Percentiles rank a stretch among this genome's conserved stretches.
Conservation (phyloP, 2,888 invertebrate species). For the Podotricha telesiphe region DNA sequence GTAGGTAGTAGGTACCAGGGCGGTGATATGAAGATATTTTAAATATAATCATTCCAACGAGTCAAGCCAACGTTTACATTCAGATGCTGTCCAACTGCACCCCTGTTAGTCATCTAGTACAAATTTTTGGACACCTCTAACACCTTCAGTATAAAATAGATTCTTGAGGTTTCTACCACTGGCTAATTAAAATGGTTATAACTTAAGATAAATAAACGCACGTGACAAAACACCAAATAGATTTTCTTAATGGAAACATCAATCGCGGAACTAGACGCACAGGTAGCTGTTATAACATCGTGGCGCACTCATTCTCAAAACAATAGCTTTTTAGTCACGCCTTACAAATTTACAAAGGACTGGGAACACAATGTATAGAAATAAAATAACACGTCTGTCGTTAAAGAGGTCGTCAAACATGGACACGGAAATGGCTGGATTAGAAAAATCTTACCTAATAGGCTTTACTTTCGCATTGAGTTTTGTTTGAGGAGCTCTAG, state of each 20-base stretch:
- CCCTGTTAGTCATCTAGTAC: too few relatives aligned
- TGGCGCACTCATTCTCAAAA: conserved; percentile 45
- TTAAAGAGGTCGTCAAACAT: conserved; percentile 37
- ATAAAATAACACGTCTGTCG: conserved; percentile 43
- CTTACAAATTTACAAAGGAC: conserved; percentile 50
- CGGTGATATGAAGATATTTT: too few relatives aligned
- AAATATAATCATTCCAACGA: too few relatives aligned
- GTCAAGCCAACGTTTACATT: too few relatives aligned
- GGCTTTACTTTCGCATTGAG: background rate
- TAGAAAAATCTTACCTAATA: conserved; percentile 8
- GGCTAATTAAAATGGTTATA: background rate
- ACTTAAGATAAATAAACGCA: conserved; percentile 1
- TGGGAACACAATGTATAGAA: conserved; percentile 48
- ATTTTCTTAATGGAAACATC: conserved; percentile 8
- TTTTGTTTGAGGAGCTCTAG: background rate
- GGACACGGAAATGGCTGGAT: conserved; percentile 21
- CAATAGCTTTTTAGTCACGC: conserved; percentile 56
- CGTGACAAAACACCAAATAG: conserved; percentile 12
- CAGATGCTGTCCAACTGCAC: too few relatives aligned
- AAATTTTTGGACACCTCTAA: too few relatives aligned
- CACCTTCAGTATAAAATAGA: background rate
- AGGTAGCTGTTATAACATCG: conserved; percentile 43
- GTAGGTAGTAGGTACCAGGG: too few relatives aligned
- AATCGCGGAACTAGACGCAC: conserved; percentile 32
- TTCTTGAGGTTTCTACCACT: background rate